phyloP scores from a whole-genome alignment of 1,140 invertebrate genomes.

The Brachystomella parvula region DNA sequence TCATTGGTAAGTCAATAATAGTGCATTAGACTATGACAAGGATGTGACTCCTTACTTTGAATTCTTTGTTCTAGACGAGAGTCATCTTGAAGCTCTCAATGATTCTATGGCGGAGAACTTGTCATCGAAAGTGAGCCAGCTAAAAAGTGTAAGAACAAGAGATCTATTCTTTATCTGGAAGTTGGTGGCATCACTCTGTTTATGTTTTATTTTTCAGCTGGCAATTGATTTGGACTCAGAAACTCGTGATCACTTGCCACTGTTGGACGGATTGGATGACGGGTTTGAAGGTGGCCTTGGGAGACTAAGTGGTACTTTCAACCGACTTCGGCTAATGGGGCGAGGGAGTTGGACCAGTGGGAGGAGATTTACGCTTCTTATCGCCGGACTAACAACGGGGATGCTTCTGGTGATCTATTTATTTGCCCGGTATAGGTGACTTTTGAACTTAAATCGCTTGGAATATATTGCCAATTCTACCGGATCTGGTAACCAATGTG shows the following conservation, averaged over 20 bases:
- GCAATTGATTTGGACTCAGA: not conserved
- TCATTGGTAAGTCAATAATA: not conserved
- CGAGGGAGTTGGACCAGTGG: not conserved
- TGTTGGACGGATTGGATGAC: not conserved
- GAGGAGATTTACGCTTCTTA: not conserved
- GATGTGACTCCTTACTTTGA: not conserved
- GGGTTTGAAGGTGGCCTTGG: not conserved
- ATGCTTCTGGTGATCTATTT: not conserved
- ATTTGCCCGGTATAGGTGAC: not conserved
- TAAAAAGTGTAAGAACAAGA: slow-evolving; percentile 1
- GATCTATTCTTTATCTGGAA: not conserved
- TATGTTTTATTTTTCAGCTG: not conserved
- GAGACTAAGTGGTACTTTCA: not conserved
- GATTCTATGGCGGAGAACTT: slow-evolving; percentile 2
- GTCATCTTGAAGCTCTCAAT: not conserved
- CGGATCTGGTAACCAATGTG: too few relatives aligned
- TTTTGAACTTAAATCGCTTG: too few relatives aligned
- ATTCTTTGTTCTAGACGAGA: not conserved
- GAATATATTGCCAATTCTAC: too few relatives aligned
- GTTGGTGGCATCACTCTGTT: not conserved
- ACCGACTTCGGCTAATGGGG: not conserved
- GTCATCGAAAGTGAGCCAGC: not conserved
- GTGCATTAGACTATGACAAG: not conserved
- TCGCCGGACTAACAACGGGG: not conserved
- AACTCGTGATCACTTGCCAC: not conserved